Conservation (phyloP, 1,140 invertebrate genomes). For the Heterodera carotae region DNA sequence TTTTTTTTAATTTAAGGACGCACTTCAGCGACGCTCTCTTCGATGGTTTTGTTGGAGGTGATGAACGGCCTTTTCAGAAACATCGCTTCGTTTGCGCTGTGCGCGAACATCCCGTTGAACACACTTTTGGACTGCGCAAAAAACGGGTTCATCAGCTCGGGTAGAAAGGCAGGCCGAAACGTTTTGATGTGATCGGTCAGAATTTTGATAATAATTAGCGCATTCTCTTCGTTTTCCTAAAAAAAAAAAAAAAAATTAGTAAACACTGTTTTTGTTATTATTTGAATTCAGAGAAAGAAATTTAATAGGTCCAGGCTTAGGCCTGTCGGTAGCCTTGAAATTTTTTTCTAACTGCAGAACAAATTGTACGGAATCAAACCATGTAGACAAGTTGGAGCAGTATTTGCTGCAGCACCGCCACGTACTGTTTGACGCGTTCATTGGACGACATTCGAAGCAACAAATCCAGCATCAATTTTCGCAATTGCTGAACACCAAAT, state of each 20-base stretch:
- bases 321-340: too few relatives aligned
- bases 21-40: slow-evolving; percentile 38
- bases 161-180: slow-evolving; percentile 38
- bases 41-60: slow-evolving; percentile 32
- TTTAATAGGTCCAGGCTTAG: too few relatives aligned
- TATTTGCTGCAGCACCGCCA: slow-evolving; percentile 36
- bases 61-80: slow-evolving; percentile 31
- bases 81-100: slow-evolving; percentile 36
- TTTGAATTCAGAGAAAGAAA: neutral
- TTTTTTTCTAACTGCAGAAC: too few relatives aligned
- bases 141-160: slow-evolving; percentile 39
- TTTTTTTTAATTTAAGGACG: slow-evolving; percentile 13
- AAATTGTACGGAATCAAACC: too few relatives aligned
- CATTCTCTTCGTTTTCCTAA: slow-evolving; percentile 51
- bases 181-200: slow-evolving; percentile 46
- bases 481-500: slow-evolving; percentile 40
- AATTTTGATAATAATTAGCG: slow-evolving; percentile 48
- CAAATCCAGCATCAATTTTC: slow-evolving; percentile 48
- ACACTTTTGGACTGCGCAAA: slow-evolving; percentile 43
- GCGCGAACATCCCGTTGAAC: slow-evolving; percentile 37
- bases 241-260: slow-evolving; percentile 5
- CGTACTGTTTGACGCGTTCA: slow-evolving; percentile 33
- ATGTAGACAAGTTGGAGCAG: slow-evolving; percentile 35
- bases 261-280: neutral
- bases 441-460: slow-evolving; percentile 36